Base-by-base conservation (phyloP, 2,113 vertebrate genomes). In the Fulica atra region DNA sequence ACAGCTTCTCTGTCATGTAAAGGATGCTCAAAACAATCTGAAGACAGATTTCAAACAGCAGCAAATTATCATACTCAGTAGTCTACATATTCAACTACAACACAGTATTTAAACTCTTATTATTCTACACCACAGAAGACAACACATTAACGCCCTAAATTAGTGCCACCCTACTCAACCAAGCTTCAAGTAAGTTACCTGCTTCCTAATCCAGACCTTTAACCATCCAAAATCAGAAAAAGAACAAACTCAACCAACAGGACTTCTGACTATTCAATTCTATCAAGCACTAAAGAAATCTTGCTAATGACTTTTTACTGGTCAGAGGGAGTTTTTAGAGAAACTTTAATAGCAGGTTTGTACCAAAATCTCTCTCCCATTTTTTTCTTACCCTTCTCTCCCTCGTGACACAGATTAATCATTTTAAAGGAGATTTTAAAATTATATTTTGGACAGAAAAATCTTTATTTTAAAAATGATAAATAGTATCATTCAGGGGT, bases 1-100 rank as follows among this genome's bases (percentile, higher is more conserved):
- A 11, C 0, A 2, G 17, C 65, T 82, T 10, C 53, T 59, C 69
- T 2, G 0, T 33, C 14, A 9, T 1, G 7, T 40, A 77, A 35
- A 73, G 31, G 33, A 51, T 40, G 36, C 24, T 83, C 69, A 54
- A 28, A 65, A 57, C 80, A 5, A 28, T 44, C 63, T 90, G 66
- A 59, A 70, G 36, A 19, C 79, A 60, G 44, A 56, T 13, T 1
- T 4, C 20, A 69, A 79, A 40, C 2, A 4, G 56, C 14, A 13
- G 25, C 35, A 44, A 16, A 59, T 73, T 14, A 61, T 6, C 54
- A 36, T 5, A 50, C 16, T 11, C 19, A 36, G 42, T 9, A 84
- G 36, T 5, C 11, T 10, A 15, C 10, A 9, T 13, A 11, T 51
- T 42, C 9, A 31, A 10, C 50, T n/a, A 76, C 21, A 56, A 70